Evolutionary conservation across 2,888 invertebrate genomes (phyloP).

Genomic region (Drosophila ezoana): DNA sequence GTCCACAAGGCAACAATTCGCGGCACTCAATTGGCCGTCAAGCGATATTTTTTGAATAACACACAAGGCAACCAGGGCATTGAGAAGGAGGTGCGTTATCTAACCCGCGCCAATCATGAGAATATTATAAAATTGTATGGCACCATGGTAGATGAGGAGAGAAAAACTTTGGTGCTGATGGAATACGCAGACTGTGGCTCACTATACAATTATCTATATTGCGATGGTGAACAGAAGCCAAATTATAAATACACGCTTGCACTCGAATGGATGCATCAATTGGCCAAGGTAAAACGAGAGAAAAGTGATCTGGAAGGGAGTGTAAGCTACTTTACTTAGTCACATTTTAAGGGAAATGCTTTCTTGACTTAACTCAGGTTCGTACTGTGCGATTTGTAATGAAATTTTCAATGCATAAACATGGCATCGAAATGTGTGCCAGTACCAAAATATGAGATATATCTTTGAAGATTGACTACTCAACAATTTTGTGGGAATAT

Average conservation of each 20-base stretch:
- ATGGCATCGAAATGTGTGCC: too few species aligned
- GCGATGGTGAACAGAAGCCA: not conserved
- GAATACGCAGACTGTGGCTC: conserved; percentile 30
- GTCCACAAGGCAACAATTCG: not conserved
- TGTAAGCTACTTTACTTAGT: too few species aligned
- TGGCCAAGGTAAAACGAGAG: conserved; percentile 14
- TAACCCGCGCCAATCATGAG: conserved; percentile 1
- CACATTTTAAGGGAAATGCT: too few species aligned
- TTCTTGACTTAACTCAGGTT: too few species aligned
- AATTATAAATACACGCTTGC: not conserved
- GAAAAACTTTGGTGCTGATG: conserved; percentile 12
- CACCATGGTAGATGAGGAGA: not conserved
- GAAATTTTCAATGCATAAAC: too few species aligned
- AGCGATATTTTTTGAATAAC: not conserved
- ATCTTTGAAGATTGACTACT: too few species aligned
- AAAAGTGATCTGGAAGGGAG: too few species aligned
- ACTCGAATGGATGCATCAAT: conserved; percentile 24
- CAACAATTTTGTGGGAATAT: too few species aligned
- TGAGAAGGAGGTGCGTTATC: conserved; percentile 12
- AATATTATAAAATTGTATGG: conserved; percentile 16
- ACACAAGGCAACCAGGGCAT: not conserved
- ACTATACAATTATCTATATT: conserved; percentile 14
- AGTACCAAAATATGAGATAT: too few species aligned
- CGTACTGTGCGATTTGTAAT: too few species aligned
- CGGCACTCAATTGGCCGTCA: conserved; percentile 1